phyloP scores from a whole-genome alignment of 2,888 invertebrate species.

The Drosophila affinis region DNA sequence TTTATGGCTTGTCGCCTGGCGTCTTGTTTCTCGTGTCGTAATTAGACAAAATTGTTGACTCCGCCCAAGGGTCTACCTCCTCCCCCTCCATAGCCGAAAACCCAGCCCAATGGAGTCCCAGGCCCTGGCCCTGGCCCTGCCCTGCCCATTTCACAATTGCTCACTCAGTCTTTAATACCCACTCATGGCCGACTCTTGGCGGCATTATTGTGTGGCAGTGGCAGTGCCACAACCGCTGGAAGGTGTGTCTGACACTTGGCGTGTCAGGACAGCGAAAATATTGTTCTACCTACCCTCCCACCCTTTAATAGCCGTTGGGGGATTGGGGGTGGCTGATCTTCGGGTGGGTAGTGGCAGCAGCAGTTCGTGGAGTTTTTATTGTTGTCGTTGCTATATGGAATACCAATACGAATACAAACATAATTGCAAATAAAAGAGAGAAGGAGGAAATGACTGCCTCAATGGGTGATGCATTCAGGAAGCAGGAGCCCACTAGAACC shows the following conservation, averaged over 20 bases:
- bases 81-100: background rate
- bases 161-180: constrained; percentile 30
- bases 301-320: constrained; percentile 8
- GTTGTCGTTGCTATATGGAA: constrained; percentile 28
- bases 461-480: too few relatives aligned
- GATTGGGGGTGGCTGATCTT: constrained; percentile 17
- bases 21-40: constrained; percentile 47
- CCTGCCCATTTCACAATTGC: constrained; percentile 6
- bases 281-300: constrained; percentile 11
- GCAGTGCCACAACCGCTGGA: constrained; percentile 14
- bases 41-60: constrained; percentile 64
- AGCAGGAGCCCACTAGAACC: constrained; percentile 45
- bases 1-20: constrained; percentile 53
- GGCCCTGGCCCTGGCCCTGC: background rate
- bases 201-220: constrained; percentile 5
- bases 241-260: constrained; percentile 54
- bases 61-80: constrained; percentile 1
- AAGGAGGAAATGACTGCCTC: too few relatives aligned
- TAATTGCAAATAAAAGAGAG: constrained; percentile 1
- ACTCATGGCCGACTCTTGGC: constrained; percentile 16
- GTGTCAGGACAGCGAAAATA: constrained; percentile 43
- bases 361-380: constrained; percentile 22
- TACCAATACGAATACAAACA: background rate
- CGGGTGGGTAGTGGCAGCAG: background rate
- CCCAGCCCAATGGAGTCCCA: background rate